Base-by-base conservation (phyloP, 1,140 invertebrate genomes). In the Halesus radiatus region DNA sequence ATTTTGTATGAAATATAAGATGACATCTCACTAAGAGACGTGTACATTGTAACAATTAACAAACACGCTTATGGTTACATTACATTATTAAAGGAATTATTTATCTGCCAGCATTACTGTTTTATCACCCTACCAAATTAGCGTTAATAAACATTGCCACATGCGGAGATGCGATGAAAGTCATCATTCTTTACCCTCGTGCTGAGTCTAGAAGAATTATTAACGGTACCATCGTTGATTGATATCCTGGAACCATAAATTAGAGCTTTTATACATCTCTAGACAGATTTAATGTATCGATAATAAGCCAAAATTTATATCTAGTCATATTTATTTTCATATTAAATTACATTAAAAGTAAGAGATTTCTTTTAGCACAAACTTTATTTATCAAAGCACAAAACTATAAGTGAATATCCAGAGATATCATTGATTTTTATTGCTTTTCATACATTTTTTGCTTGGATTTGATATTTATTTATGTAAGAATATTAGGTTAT, bases 311-410 rank as follows among this genome's bases (percentile, higher is more conserved):
- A 83, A 83, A 81, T 81, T 83, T 83, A 83, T 81, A 83, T 83
- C 82, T 83, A 83, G 82, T 83, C 82, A 83, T 83, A 83, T 83
- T 83, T 83, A 83, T 83, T 83, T 83, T 83, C 82, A 81, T 83
- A 83, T 83, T 83, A 81, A 81, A 83, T 83, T 83, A 83, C 80
- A 79, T 81, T 82, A 78, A 78, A 80, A 68, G 52, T 79, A 80
- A 83, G 77, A 79, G 60, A 76, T 26, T 62, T 80, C 78, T 56
- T 79, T 83, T 83, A 64, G 81, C 81, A 82, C 81, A 73, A 80
- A 75, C 64, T 66, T 78, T 79, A 58, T 78, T 83, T 83, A 78
- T 78, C 68, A 60, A 78, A 78, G 81, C 81, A 83, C 81, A 77
- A 80, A 70, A 79, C 16, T 82, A 77, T 60, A 64, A 75, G 52